These are phyloP conservation scores for Todiramphus chloris DNA, from an alignment of 2,113 vertebrate species.

Conservation along the genomic window DNA sequence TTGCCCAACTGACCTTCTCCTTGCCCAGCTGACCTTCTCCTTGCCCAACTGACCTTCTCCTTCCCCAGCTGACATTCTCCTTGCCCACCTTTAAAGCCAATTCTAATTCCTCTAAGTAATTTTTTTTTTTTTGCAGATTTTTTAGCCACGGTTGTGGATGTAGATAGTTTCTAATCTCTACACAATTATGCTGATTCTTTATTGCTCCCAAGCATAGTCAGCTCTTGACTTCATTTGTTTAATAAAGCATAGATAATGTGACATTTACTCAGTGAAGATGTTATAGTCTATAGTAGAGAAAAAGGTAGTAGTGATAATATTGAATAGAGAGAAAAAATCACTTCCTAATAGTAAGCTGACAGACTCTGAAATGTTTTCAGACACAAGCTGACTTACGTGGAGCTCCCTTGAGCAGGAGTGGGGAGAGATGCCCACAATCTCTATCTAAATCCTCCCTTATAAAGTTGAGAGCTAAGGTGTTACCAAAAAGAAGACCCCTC, in stretches of 20 bases:
- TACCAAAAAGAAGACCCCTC: background rate
- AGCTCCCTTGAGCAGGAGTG: background rate
- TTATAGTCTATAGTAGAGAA: background rate
- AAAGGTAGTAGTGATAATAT: background rate
- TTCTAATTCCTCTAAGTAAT: background rate
- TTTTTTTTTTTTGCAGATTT: background rate
- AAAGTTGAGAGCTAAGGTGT: background rate
- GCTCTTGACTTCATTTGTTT: no score
- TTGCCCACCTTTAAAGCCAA: background rate
- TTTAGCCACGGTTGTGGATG: no score
- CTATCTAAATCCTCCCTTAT: background rate
- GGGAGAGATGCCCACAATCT: background rate
- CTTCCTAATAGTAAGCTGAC: background rate
- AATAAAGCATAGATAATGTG: background rate
- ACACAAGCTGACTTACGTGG: background rate
- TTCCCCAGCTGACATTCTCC: background rate
- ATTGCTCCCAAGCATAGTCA: no score
- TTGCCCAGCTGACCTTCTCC: no score
- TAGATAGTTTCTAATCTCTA: no score
- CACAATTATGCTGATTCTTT: no score
- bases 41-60: no score
- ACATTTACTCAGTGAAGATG: background rate
- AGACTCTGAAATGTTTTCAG: background rate
- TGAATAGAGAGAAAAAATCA: background rate
- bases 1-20: no score